These are phyloP conservation scores for Cydia pomonella DNA, from an alignment of 1,140 invertebrate species.

Conservation along the genomic window DNA sequence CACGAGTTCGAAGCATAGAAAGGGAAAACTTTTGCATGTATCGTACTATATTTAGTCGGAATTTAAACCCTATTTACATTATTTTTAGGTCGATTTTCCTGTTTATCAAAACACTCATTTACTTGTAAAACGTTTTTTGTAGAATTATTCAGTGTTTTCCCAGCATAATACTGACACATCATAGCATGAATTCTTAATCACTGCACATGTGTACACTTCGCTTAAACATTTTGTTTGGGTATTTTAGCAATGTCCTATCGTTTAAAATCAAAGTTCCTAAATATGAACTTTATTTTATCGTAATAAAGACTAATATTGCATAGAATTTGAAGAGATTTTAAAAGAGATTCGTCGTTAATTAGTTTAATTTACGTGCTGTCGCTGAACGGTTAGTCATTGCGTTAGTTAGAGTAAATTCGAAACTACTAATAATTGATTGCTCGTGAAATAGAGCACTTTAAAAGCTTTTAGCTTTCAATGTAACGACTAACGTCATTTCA, in stretches of 20 bases:
- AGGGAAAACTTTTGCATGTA: background rate
- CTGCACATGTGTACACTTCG: background rate
- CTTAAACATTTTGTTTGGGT: background rate
- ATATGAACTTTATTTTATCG: background rate
- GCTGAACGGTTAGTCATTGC: background rate
- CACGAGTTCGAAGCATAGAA: background rate
- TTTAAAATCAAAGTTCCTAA: background rate
- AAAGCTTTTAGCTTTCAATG: background rate
- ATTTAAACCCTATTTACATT: background rate
- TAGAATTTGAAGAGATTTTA: background rate
- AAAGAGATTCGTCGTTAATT: background rate
- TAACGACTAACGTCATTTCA: background rate
- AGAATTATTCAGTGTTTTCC: background rate
- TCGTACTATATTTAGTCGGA: background rate
- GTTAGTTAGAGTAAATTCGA: background rate
- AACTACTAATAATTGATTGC: constrained; percentile 1
- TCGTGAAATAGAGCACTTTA: background rate
- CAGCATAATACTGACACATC: background rate
- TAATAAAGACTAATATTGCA: background rate
- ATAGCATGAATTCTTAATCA: background rate
- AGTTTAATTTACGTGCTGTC: background rate
- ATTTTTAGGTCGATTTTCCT: background rate
- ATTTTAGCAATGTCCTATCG: background rate
- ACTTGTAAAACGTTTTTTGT: background rate
- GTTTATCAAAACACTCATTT: background rate